A percentile compares a stretch with the other conserved stretches of the same genome.
Conservation (phyloP, 37 sponge, comb jelly and placozoan species). For the Cladorhizidae sp. region DNA sequence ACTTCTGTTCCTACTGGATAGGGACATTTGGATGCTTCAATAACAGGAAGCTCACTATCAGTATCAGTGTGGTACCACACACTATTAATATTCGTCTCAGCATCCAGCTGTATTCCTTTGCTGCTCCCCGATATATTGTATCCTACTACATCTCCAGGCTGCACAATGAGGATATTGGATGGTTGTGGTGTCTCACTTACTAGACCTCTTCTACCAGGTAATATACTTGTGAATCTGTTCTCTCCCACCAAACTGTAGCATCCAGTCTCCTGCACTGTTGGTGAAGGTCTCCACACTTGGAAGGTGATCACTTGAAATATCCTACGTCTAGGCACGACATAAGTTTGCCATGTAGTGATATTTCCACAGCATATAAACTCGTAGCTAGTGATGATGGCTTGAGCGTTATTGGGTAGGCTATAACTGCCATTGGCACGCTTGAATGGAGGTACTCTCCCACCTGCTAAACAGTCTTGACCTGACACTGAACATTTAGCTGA, state of each 20-base stretch:
- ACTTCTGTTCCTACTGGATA: constrained; percentile 9
- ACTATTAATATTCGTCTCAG: not conserved
- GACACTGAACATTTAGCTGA: not conserved
- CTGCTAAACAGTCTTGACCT: not conserved
- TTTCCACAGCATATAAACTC: constrained; percentile 2
- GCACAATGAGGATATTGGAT: constrained; percentile 6
- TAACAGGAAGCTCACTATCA: not conserved
- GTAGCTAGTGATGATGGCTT: constrained; percentile 15
- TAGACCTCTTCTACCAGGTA: not conserved
- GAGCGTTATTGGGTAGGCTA: not conserved
- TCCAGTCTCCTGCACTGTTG: constrained; percentile 4
- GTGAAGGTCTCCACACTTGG: constrained; percentile 47
- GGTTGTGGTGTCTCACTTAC: not conserved
- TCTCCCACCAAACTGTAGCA: constrained; percentile 31
- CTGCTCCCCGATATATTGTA: not conserved
- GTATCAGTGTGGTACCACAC: not conserved
- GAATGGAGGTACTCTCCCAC: not conserved
- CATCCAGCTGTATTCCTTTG: not conserved
- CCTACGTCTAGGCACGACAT: not conserved
- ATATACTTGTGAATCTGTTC: not conserved
- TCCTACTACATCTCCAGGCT: constrained; percentile 45
- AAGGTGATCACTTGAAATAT: not conserved
- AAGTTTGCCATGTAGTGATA: constrained; percentile 4
- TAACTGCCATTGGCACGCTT: not conserved
- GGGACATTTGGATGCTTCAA: not conserved